Percentiles rank a stretch among this genome's conserved stretches.
These are phyloP conservation scores for Caiman crocodilus DNA, from an alignment of 2,797 vertebrate species.

Conservation along the genomic window DNA sequence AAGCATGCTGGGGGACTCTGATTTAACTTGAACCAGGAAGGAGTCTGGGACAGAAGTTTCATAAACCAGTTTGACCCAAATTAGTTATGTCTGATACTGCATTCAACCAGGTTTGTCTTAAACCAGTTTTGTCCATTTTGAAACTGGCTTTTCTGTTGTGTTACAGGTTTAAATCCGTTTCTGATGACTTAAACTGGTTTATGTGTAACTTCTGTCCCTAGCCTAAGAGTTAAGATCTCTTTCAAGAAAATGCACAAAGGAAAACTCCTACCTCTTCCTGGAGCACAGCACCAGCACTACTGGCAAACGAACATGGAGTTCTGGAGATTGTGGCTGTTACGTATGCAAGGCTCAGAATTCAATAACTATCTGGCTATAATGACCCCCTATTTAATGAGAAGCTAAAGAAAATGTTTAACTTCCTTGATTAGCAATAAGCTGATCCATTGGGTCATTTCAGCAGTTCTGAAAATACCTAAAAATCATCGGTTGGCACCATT, in stretches of 20 bases:
- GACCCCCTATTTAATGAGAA: not conserved
- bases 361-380: not conserved
- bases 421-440: not conserved
- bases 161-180: too few species aligned
- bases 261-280: not conserved
- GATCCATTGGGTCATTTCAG: conserved; percentile 16
- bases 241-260: not conserved
- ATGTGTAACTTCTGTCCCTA: too few species aligned
- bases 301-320: not conserved
- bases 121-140: too few species aligned
- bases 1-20: too few species aligned
- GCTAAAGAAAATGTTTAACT: not conserved
- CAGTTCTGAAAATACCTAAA: conserved; percentile 10
- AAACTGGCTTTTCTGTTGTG: too few species aligned
- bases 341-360: not conserved
- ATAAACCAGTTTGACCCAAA: too few species aligned
- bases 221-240: not conserved
- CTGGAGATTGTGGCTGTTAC: not conserved
- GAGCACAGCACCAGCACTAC: not conserved
- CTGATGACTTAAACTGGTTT: too few species aligned
- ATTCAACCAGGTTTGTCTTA: too few species aligned
- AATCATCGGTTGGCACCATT: not conserved
- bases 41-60: too few species aligned
- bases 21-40: too few species aligned
- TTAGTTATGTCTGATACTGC: too few species aligned